Conservation (phyloP, 2,113 vertebrate species). For the Corydoras sp. region DNA sequence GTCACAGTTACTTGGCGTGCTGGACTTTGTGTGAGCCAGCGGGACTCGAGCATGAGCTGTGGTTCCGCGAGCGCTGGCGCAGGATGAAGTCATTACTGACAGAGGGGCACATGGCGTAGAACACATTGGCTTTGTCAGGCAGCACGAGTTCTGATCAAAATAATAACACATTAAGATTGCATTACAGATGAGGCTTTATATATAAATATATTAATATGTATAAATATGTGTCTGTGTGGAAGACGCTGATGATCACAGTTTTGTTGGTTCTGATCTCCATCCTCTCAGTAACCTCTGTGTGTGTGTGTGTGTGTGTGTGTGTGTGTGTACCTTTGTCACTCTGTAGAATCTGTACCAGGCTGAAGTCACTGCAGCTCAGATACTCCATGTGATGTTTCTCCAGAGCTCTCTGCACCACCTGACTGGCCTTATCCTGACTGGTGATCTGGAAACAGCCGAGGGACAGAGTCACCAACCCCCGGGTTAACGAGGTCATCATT, state of each 20-base stretch:
- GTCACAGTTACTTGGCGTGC: slow-evolving; percentile 37
- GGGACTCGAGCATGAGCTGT: slow-evolving; percentile 49
- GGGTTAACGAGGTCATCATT: background rate
- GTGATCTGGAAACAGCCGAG: slow-evolving; percentile 66
- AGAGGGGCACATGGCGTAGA: slow-evolving; percentile 81
- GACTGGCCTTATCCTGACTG: slow-evolving; percentile 81
- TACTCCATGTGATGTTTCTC: slow-evolving; percentile 77
- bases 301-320: background rate
- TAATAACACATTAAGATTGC: too few species aligned
- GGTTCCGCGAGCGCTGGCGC: slow-evolving; percentile 57
- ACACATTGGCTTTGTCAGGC: slow-evolving; percentile 80
- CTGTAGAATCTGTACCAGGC: slow-evolving; percentile 72
- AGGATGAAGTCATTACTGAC: slow-evolving; percentile 77
- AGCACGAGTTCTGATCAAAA: slow-evolving; percentile 73
- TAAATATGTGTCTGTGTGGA: too few species aligned
- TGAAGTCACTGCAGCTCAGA: slow-evolving; percentile 59
- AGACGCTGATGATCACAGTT: background rate
- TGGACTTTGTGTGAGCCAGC: slow-evolving; percentile 32
- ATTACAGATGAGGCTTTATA: too few species aligned
- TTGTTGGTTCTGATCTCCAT: background rate
- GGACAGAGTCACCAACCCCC: background rate
- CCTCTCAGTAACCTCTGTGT: background rate
- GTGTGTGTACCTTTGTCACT: slow-evolving; percentile 66
- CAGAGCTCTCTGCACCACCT: slow-evolving; percentile 75
- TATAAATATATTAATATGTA: too few species aligned